These are phyloP conservation scores for Drosophila obscura DNA, from an alignment of 1,140 invertebrate genomes.

Conservation along the genomic window DNA sequence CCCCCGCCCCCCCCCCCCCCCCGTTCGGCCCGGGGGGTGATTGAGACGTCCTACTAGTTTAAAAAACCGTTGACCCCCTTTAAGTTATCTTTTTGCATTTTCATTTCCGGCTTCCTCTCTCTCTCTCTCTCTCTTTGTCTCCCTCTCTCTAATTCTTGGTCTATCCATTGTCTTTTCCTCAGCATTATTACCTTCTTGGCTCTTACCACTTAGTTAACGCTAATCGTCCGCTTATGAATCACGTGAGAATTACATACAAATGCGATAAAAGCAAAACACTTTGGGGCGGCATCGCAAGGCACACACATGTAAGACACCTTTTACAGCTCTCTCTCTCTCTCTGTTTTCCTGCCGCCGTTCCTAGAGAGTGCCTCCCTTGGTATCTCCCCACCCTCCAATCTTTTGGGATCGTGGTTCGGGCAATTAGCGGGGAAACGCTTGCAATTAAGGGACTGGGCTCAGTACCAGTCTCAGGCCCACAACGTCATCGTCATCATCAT, in stretches of 20 bases:
- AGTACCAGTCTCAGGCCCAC: too few relatives aligned
- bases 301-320: constrained; percentile 59
- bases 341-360: neutral
- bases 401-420: constrained; percentile 9
- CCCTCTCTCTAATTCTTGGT: neutral
- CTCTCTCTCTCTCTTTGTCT: too few relatives aligned
- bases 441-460: constrained; percentile 48
- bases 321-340: constrained; percentile 9
- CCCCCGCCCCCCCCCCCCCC: too few relatives aligned
- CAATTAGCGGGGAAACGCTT: constrained; percentile 51
- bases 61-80: too few relatives aligned
- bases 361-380: neutral
- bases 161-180: too few relatives aligned
- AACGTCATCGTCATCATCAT: constrained; percentile 9
- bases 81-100: neutral
- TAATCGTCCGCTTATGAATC: constrained; percentile 58
- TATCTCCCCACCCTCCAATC: neutral
- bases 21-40: too few relatives aligned
- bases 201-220: constrained; percentile 33
- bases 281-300: constrained; percentile 22
- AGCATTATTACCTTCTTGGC: too few relatives aligned
- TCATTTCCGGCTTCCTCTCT: constrained; percentile 4
- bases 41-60: too few relatives aligned
- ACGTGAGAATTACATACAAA: constrained; percentile 46
- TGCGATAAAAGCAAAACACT: constrained; percentile 42